These are phyloP conservation scores for Mugil cephalus DNA, from an alignment of 2,113 vertebrate species.

Conservation along the genomic window DNA sequence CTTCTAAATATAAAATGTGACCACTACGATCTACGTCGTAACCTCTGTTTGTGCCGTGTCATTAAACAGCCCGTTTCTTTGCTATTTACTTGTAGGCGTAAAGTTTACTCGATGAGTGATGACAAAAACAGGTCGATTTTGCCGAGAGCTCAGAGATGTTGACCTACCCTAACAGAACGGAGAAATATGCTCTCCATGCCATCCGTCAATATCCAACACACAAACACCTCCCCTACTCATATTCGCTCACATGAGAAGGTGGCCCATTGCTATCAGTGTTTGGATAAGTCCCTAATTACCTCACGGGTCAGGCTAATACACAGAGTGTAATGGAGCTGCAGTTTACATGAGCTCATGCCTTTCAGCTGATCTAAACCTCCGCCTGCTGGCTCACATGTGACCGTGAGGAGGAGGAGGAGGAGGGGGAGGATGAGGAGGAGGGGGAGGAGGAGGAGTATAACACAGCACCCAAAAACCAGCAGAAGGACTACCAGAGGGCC, in stretches of 20 bases:
- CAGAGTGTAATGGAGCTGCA: slow-evolving; percentile 29
- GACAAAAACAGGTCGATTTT: slow-evolving; percentile 17
- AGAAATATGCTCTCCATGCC: background rate
- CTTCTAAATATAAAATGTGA: background rate
- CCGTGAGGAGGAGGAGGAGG: slow-evolving; percentile 2
- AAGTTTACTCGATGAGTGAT: background rate
- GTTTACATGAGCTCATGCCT: slow-evolving; percentile 64
- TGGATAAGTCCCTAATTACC: slow-evolving; percentile 40
- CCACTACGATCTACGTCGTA: background rate
- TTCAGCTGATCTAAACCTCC: slow-evolving; percentile 46
- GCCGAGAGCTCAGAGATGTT: background rate
- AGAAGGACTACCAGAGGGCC: background rate
- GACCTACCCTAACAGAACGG: background rate
- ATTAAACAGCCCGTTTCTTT: slow-evolving; percentile 1
- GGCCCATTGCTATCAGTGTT: slow-evolving; percentile 50
- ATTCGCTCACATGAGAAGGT: slow-evolving; percentile 25
- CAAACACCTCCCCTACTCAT: background rate
- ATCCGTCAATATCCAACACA: background rate
- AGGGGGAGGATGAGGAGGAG: background rate
- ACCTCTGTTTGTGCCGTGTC: background rate
- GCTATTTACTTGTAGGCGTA: slow-evolving; percentile 16
- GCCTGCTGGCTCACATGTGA: slow-evolving; percentile 24
- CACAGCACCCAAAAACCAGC: slow-evolving; percentile 5
- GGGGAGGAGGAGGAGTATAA: background rate
- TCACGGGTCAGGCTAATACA: background rate